These are phyloP conservation scores for Chrysoperla carnea DNA, from an alignment of 1,140 invertebrate species.

Conservation along the genomic window DNA sequence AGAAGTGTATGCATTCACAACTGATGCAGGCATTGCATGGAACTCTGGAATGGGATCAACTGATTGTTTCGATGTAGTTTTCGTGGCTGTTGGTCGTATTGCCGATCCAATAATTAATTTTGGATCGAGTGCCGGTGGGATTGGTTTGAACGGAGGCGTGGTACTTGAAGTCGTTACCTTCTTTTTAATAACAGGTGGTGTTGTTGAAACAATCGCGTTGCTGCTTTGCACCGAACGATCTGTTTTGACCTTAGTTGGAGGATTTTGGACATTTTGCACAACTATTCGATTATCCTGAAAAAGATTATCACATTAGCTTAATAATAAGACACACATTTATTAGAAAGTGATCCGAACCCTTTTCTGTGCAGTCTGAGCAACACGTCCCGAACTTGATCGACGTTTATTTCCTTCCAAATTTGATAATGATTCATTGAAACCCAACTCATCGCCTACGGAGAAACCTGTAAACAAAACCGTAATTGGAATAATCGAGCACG, in stretches of 20 bases:
- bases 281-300: no score
- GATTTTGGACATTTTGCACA: no score
- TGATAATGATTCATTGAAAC: constrained; percentile 58
- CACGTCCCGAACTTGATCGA: constrained; percentile 28
- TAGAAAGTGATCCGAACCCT: no score
- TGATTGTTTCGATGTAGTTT: constrained; percentile 15
- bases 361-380: no score
- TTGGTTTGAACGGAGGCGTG: constrained; percentile 56
- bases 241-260: no score
- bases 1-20: constrained; percentile 25
- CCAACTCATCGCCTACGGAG: constrained; percentile 65
- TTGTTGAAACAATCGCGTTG: no score
- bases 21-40: constrained; percentile 29
- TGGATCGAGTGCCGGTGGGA: constrained; percentile 40
- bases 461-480: constrained; percentile 40
- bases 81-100: constrained; percentile 21
- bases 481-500: no score
- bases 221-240: no score
- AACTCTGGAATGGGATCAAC: constrained; percentile 22
- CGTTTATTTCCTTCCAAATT: constrained; percentile 49
- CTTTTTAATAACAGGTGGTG: no score
- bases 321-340: no score
- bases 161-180: not conserved
- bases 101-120: not conserved
- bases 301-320: no score